Evolutionary conservation across 2,797 vertebrate species (phyloP).

Genomic region (Chrosomus eos): DNA sequence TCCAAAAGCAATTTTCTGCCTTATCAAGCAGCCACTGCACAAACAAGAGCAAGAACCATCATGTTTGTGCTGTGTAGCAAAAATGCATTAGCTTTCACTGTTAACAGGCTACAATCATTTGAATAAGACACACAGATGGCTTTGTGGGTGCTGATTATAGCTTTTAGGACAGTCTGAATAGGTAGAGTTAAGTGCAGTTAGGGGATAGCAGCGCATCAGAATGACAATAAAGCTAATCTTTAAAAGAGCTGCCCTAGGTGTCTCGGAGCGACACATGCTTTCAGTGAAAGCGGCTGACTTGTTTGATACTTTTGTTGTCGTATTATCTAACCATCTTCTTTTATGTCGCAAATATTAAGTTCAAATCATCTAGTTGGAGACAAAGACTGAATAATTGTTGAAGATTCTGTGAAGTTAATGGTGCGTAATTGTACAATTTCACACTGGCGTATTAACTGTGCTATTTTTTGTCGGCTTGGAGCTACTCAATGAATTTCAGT

Average conservation of each 20-base stretch:
- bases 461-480: background rate
- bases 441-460: background rate
- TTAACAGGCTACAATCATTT: constrained; percentile 51
- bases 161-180: constrained; percentile 49
- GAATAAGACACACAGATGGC: constrained; percentile 48
- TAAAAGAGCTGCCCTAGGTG: constrained; percentile 35
- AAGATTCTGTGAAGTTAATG: constrained; percentile 15
- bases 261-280: constrained; percentile 9
- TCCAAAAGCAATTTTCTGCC: constrained; percentile 62
- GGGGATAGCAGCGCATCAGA: constrained; percentile 10
- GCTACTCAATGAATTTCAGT: background rate
- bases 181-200: constrained; percentile 39
- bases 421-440: background rate
- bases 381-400: constrained; percentile 11
- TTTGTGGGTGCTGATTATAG: constrained; percentile 46
- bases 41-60: constrained; percentile 51
- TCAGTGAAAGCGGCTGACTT: constrained; percentile 2
- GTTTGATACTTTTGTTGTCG: constrained; percentile 17
- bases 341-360: constrained; percentile 13
- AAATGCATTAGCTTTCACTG: constrained; percentile 57
- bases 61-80: constrained; percentile 55
- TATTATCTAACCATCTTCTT: constrained; percentile 7
- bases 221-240: constrained; percentile 41
- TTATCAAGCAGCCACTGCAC: constrained; percentile 51
- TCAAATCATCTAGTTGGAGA: constrained; percentile 9